Conservation (phyloP, 2,797 vertebrate genomes). For the Acanthurus leucopareius region DNA sequence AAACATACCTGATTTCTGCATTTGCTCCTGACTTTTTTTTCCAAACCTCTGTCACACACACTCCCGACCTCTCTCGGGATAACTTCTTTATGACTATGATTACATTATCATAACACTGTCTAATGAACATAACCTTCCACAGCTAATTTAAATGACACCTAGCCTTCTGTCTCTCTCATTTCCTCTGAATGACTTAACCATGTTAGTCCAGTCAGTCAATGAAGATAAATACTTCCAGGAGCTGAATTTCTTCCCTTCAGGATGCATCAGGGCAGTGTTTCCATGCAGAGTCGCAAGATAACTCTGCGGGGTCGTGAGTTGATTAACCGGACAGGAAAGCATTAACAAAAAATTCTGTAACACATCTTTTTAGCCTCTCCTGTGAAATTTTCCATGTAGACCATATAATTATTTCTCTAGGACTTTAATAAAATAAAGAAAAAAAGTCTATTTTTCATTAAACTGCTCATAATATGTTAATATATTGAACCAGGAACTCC, state of each 20-base stretch:
- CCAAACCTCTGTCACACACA: not conserved
- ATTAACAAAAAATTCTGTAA: not conserved
- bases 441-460: not conserved
- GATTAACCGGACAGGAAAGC: not conserved
- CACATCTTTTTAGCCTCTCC: not conserved
- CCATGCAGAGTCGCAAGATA: not conserved
- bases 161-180: conserved; percentile 25
- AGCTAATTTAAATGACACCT: conserved; percentile 50
- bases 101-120: conserved; percentile 52
- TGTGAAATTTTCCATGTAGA: not conserved
- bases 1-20: conserved; percentile 1
- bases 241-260: not conserved
- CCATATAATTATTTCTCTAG: too few relatives aligned
- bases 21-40: not conserved
- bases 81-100: conserved; percentile 46
- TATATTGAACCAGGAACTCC: too few relatives aligned
- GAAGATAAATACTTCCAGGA: conserved; percentile 36
- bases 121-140: conserved; percentile 57
- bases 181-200: conserved; percentile 49
- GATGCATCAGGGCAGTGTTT: not conserved
- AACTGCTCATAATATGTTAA: too few relatives aligned
- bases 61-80: conserved; percentile 10
- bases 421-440: not conserved
- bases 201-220: conserved; percentile 51
- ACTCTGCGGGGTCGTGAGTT: not conserved